Evolutionary conservation across 2,113 vertebrate species (phyloP).

Genomic region (Oriolus oriolus): DNA sequence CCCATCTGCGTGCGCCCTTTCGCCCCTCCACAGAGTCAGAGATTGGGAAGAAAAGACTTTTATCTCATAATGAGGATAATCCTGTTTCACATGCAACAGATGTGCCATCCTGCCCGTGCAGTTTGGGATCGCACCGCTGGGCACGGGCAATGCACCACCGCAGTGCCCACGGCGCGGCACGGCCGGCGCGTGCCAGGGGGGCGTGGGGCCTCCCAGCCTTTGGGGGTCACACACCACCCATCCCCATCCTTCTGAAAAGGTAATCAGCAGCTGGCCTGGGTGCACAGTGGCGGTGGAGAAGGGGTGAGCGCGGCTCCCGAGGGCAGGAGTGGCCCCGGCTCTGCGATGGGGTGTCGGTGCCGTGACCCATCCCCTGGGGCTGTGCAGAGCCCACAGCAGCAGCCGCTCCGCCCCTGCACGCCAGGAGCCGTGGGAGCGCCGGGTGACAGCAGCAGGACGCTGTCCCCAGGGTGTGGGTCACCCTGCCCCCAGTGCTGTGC

Average conservation of each 20-base stretch:
- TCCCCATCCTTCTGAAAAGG: background rate
- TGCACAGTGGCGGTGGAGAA: rapidly evolving
- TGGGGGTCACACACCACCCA: rapidly evolving
- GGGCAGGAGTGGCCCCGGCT: background rate
- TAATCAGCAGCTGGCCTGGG: rapidly evolving
- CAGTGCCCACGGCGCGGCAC: rapidly evolving
- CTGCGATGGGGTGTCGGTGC: rapidly evolving
- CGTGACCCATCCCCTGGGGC: background rate
- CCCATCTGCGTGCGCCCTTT: background rate
- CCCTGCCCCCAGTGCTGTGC: background rate
- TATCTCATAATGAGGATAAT: background rate
- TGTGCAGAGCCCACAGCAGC: background rate
- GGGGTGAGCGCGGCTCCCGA: background rate
- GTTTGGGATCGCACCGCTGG: rapidly evolving
- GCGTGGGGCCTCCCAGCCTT: rapidly evolving
- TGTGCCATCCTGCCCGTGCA: rapidly evolving
- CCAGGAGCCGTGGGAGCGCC: background rate
- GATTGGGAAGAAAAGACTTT: background rate
- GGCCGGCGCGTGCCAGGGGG: rapidly evolving
- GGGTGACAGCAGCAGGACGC: background rate
- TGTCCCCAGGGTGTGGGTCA: background rate
- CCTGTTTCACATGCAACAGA: background rate
- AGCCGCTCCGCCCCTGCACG: background rate
- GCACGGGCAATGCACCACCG: rapidly evolving
- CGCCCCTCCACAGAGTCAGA: background rate